Base-by-base conservation (phyloP, 2,797 vertebrate genomes). In the Sebastes nivosus region DNA sequence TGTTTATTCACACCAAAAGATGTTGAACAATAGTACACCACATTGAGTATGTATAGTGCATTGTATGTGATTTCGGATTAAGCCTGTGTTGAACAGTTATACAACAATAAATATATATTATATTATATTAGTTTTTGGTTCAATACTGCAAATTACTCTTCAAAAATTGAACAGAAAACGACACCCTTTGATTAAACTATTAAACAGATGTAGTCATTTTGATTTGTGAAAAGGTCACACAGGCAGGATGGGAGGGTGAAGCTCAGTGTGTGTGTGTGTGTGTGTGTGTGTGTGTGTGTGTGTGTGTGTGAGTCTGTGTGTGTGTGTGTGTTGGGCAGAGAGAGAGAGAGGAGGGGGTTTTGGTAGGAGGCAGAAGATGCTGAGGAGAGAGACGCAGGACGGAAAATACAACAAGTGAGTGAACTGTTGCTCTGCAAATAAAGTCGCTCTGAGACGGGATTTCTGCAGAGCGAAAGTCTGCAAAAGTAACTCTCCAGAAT, bases 381-480 rank as follows among this genome's bases (percentile, higher is more conserved):
- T 75, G 92, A 80, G 80, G 81, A 89, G 79, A 88, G 86, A 86
- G 85, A 79, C 83, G 87, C 86, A 88, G 84, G 81, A 88, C 74
- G 71, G 88, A 89, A 85, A 84, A 94, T 79, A 95, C 93, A 95
- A 96, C 95, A 96, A 95, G 95, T 96, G 95, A 95, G 84, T 80
- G 87, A 96, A 96, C 95, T 96, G 95, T 96, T 96, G 95, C 95
- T 87, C 89, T 61, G 84, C 77, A 74, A 73, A 71, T 81, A 85
- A 89, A 90, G 87, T 92, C 80, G 67, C 81, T 63, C 61, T 20
- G 80, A 85, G n/a, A 71, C 75, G 57, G 71, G 74, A 75, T 83
- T 80, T 75, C 61, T 18, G 57, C 72, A 38, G 24, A 18, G 67
- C 27, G n/a, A 57, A 90, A 90, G 64, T 87, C 70, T 10, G 32